A percentile compares a stretch with the other conserved stretches of the same genome.
Conservation (phyloP, 1,140 invertebrate species). For the Penaeus vannamei region DNA sequence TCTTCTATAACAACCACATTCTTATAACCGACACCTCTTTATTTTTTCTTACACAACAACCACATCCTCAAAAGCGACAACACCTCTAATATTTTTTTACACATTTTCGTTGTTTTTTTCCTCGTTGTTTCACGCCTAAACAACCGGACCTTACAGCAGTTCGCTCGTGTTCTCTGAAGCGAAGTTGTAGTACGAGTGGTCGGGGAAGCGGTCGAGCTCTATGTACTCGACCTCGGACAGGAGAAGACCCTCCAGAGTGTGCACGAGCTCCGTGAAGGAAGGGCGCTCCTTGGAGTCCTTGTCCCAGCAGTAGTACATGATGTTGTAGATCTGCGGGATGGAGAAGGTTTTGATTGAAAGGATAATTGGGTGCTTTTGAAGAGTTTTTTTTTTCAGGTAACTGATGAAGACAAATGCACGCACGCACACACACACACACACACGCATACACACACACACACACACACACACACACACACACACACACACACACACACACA, state of each 20-base stretch:
- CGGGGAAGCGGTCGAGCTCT: conserved; percentile 91
- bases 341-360: too few relatives aligned
- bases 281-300: conserved; percentile 84
- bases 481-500: too few relatives aligned
- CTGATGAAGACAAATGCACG: too few relatives aligned
- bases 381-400: too few relatives aligned
- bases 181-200: conserved; percentile 95
- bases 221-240: conserved; percentile 94
- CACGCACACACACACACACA: too few relatives aligned
- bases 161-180: conserved; percentile 57
- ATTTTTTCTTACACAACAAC: too few relatives aligned
- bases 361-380: too few relatives aligned
- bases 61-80: too few relatives aligned
- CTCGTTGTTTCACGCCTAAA: too few relatives aligned
- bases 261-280: conserved; percentile 84
- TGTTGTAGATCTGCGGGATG: conserved; percentile 81
- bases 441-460: too few relatives aligned
- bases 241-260: conserved; percentile 84
- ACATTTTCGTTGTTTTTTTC: not conserved
- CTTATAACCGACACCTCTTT: not conserved
- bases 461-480: too few relatives aligned
- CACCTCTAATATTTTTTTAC: not conserved
- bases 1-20: too few relatives aligned
- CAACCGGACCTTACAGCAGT: not conserved
- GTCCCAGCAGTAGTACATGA: conserved; percentile 96